Conservation (phyloP, 2,113 vertebrate genomes). For the Pteropus alecto region DNA sequence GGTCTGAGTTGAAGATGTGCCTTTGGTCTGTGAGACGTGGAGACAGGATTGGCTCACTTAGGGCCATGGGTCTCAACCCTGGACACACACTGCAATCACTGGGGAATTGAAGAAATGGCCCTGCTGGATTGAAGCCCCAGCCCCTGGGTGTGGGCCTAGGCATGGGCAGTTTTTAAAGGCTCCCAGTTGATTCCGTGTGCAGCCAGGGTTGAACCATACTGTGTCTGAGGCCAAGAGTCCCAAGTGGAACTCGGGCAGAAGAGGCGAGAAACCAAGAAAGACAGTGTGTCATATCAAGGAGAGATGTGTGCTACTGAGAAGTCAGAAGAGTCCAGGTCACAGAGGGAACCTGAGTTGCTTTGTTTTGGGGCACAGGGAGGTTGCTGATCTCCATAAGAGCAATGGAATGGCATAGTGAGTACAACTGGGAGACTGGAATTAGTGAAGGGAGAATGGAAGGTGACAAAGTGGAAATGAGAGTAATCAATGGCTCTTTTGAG, state of each 20-base stretch:
- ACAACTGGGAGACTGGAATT: neutral
- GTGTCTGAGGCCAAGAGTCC: neutral
- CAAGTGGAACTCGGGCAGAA: neutral
- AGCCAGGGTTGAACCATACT: neutral
- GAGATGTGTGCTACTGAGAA: neutral
- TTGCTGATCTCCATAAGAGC: neutral
- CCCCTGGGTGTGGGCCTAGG: neutral
- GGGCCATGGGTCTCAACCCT: neutral
- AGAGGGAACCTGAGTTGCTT: neutral
- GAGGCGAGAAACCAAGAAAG: neutral
- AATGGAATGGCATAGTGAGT: neutral
- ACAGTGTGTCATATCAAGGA: neutral
- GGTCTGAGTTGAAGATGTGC: neutral
- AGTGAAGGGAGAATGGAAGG: neutral
- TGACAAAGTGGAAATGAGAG: conserved; percentile 60
- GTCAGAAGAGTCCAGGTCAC: neutral
- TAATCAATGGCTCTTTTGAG: conserved; percentile 40
- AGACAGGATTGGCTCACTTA: neutral
- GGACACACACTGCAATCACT: neutral
- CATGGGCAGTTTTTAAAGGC: neutral
- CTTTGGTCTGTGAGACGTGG: neutral
- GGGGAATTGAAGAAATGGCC: neutral
- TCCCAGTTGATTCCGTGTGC: neutral
- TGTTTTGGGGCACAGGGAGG: neutral
- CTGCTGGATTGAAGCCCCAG: neutral